Conservation (phyloP, 1,140 invertebrate genomes). For the Hylaeus volcanicus region DNA sequence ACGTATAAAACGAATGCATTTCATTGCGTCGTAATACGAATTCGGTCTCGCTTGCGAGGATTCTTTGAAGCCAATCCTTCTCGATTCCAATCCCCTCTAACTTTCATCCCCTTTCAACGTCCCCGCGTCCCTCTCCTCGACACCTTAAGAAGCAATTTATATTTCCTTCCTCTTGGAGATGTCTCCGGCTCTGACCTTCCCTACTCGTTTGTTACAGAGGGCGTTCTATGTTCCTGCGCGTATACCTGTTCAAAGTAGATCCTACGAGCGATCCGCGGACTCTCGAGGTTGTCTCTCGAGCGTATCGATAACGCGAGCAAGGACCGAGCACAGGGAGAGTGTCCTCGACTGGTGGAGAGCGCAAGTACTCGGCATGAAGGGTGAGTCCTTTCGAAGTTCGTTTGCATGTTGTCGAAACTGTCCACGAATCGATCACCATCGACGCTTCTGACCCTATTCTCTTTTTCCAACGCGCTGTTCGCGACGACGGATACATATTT, state of each 20-base stretch:
- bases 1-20: too few relatives aligned
- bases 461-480: too few relatives aligned
- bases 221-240: conserved; percentile 34
- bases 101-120: too few relatives aligned
- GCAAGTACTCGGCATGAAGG: conserved; percentile 50
- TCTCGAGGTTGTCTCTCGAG: not conserved
- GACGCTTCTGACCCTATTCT: too few relatives aligned
- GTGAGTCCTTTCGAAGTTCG: conserved; percentile 40
- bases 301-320: conserved; percentile 28
- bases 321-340: conserved; percentile 24
- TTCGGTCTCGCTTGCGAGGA: too few relatives aligned
- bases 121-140: too few relatives aligned
- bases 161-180: not conserved
- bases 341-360: conserved; percentile 36
- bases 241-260: conserved; percentile 34
- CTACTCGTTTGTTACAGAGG: conserved; percentile 6
- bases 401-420: not conserved
- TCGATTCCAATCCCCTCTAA: too few relatives aligned
- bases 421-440: too few relatives aligned
- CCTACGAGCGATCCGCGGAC: conserved; percentile 11
- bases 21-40: too few relatives aligned
- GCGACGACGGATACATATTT: too few relatives aligned
- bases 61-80: too few relatives aligned
- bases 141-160: conserved; percentile 1
- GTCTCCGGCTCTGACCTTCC: not conserved